Evolutionary conservation across 2,797 vertebrate genomes (phyloP), one percentile per base, ranked within the genome.

Genomic region (Sebastes minor): DNA sequence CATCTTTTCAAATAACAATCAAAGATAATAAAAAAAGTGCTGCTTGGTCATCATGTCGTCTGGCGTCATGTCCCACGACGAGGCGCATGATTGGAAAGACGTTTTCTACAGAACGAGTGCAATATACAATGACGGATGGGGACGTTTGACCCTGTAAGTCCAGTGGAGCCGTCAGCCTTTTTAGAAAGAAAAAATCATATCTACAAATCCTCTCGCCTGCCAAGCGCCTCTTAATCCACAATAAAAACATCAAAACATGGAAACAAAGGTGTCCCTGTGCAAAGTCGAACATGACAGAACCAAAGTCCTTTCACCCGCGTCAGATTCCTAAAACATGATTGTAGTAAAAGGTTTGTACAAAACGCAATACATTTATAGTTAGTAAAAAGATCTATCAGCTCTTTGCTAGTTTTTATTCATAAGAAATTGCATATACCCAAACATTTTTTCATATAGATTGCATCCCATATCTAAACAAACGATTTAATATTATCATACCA

Each of bases 61-160:
- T 60, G 83, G 65, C 83, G 80, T 95, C 93, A 93, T 94, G 95
- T 94, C 95, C 93, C 75, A 96, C 96, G 94, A 94, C 74, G 67
- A 80, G 81, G 81, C 69, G 82, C 83, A 74, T 84, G 90, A 86
- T 84, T 88, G 92, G 85, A 94, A 93, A 94, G 95, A 97, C 82
- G 49, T 83, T 96, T 96, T 95, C 68, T 95, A 96, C 96, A 96
- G 95, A 96, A 96, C 94, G 93, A 97, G 97, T 97, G 97, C 97
- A 97, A 97, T 91, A 96, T 96, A 96, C 87, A 87, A 83, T 80
- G 87, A 93, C 95, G 92, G 94, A 92, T 90, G 86, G 95, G 95
- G 96, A 97, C 96, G 81, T 96, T 96, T 97, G 97, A 99, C 98
- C 98, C 98, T 99, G 98, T 99, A 97, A 97, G 95, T 97, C 98